Base-by-base conservation (phyloP, 2,113 vertebrate genomes). In the Hippocampus abdominalis region DNA sequence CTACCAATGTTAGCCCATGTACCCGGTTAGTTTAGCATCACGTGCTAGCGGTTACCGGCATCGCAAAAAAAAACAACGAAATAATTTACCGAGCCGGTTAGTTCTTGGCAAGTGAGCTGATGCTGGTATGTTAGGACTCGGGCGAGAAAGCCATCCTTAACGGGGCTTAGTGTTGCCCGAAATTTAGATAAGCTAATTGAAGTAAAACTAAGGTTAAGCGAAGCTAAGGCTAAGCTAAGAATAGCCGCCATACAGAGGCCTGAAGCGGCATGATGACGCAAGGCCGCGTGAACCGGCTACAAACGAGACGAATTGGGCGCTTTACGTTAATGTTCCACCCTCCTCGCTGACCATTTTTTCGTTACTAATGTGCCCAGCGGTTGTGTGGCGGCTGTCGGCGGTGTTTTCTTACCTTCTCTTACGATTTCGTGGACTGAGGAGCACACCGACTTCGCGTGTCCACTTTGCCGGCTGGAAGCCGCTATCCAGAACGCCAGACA, bases 381-480 rank as follows among this genome's bases (percentile, higher is more conserved):
- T 1, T 8, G 16, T 6, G 66, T 0, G 60, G 56, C 5, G 0
- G 8, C 3, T 1, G 0, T n/a, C 60, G 25, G 6, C 13, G 29
- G 27, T 3, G 20, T n/a, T n/a, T n/a, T 63, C 65, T 85, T 85
- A 90, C 87, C 84, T 89, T 16, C 39, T 32, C 18, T 48, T 54
- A n/a, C 63, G 16, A 29, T 54, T 32, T 7, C 49, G 66, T 69
- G 64, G 66, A 68, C 78, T 64, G 15, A 16, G 72, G 69, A 81
- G 65, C 89, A 84, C 86, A 85, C 80, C 64, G 70, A 73, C 65
- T 74, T 73, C 86, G 85, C 87, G 85, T 87, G 88, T 84, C 70
- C 74, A 80, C 82, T 85, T 90, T 87, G 86, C 88, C 87, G 88
- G 90, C 83, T 88, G 87, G 76, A 89, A 78, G 79, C 76, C 39